Percentiles rank a stretch among this genome's conserved stretches.
These are phyloP conservation scores for Thaumetopoea pityocampa DNA, from an alignment of 1,140 invertebrate genomes.

Conservation along the genomic window DNA sequence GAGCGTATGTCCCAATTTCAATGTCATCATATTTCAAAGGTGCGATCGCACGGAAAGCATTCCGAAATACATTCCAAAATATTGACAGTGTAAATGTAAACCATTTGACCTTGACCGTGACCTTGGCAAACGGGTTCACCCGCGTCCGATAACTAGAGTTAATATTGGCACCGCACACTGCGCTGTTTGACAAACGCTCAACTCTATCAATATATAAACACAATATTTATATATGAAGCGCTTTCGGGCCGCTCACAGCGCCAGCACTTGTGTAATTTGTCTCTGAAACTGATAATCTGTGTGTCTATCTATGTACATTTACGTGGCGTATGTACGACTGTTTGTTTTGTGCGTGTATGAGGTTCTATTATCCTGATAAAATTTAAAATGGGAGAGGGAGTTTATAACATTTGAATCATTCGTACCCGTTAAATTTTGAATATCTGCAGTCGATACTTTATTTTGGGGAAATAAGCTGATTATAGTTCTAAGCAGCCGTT, in stretches of 20 bases:
- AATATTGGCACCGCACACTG: slow-evolving; percentile 69
- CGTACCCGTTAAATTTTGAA: too few relatives aligned
- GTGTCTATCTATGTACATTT: slow-evolving; percentile 25
- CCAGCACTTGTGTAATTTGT: slow-evolving; percentile 67
- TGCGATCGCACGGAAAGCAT: slow-evolving; percentile 22
- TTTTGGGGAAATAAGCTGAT: too few relatives aligned
- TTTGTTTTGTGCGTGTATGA: slow-evolving; percentile 18
- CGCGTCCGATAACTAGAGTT: slow-evolving; percentile 65
- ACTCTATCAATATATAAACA: slow-evolving; percentile 75
- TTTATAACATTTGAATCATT: too few relatives aligned
- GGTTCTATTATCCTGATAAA: slow-evolving; percentile 3
- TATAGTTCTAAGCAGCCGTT: too few relatives aligned
- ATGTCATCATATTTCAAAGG: slow-evolving; percentile 1
- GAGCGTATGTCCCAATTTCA: slow-evolving; percentile 1
- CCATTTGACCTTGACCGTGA: slow-evolving; percentile 51
- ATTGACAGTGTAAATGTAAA: slow-evolving; percentile 55
- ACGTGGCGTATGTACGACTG: slow-evolving; percentile 24
- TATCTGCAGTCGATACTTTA: too few relatives aligned
- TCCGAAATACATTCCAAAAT: slow-evolving; percentile 52
- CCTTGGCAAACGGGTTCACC: slow-evolving; percentile 51
- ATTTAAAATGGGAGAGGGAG: too few relatives aligned
- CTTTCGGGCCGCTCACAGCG: slow-evolving; percentile 52
- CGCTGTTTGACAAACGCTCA: slow-evolving; percentile 68
- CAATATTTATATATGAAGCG: slow-evolving; percentile 74
- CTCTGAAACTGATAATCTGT: slow-evolving; percentile 65